These are phyloP conservation scores for Pseudomyrmex dendroicus DNA, from an alignment of 1,140 invertebrate species.

Conservation along the genomic window DNA sequence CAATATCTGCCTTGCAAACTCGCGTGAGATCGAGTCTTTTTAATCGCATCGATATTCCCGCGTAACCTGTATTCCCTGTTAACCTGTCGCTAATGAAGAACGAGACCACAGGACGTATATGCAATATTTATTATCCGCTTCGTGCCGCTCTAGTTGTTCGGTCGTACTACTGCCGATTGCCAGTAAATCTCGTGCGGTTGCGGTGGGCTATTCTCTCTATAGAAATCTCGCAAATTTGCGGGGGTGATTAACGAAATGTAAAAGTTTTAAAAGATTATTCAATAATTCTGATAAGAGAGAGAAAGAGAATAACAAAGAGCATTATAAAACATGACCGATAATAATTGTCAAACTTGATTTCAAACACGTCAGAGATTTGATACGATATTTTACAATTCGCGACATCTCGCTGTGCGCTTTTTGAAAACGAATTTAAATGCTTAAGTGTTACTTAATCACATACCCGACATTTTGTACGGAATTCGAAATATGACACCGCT, in stretches of 20 bases:
- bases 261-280: not conserved
- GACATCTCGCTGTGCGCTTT: not conserved
- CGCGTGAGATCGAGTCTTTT: not conserved
- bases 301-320: not conserved
- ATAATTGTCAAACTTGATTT: not conserved
- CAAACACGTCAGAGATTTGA: too few relatives aligned
- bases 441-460: constrained; percentile 3
- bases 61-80: not conserved
- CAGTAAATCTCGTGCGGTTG: constrained; percentile 44
- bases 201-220: not conserved
- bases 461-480: not conserved
- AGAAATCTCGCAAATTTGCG: not conserved
- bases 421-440: not conserved
- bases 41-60: constrained; percentile 15
- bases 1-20: not conserved
- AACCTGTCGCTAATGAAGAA: constrained; percentile 38
- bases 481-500: not conserved
- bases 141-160: constrained; percentile 20
- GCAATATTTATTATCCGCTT: constrained; percentile 57
- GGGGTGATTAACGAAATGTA: constrained; percentile 7
- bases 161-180: constrained; percentile 26
- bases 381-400: not conserved
- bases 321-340: not conserved
- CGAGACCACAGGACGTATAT: constrained; percentile 3
- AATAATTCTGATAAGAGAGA: not conserved